phyloP scores from a whole-genome alignment of 2,797 vertebrate genomes.

The Columba guinea region DNA sequence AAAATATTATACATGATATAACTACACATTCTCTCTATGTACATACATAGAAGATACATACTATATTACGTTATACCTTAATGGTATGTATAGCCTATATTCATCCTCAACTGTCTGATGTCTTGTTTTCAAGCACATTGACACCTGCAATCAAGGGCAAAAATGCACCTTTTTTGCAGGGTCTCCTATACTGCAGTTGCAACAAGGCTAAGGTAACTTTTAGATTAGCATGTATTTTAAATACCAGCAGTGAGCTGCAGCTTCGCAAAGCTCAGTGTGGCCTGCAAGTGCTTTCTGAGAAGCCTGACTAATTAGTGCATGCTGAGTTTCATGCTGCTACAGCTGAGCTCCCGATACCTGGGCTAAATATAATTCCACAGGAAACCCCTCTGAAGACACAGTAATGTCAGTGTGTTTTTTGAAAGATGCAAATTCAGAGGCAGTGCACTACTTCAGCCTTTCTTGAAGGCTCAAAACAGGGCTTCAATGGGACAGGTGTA shows the following conservation, averaged over 20 bases:
- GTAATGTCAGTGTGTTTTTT: background rate
- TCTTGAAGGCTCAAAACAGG: background rate
- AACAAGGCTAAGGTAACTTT: background rate
- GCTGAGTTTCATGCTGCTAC: constrained; percentile 19
- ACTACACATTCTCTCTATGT: background rate
- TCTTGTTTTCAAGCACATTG: background rate
- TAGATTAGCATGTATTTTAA: background rate
- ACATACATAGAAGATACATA: too few species aligned
- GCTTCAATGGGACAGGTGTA: background rate
- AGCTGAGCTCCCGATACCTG: background rate
- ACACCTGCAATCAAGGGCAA: background rate
- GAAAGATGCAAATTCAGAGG: background rate
- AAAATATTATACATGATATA: background rate
- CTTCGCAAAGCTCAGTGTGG: fast-evolving
- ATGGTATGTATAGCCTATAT: background rate
- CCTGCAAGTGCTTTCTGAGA: background rate
- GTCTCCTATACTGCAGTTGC: background rate
- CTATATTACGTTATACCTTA: too few species aligned
- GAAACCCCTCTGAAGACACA: background rate
- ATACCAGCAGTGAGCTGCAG: background rate
- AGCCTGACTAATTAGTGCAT: background rate
- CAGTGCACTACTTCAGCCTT: background rate
- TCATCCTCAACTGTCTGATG: background rate
- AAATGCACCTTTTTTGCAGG: background rate
- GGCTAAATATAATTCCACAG: constrained; percentile 13